Evolutionary conservation across 2,113 vertebrate genomes (phyloP), one percentile per base, ranked within the genome.

Genomic region (Indicator maculatus): DNA sequence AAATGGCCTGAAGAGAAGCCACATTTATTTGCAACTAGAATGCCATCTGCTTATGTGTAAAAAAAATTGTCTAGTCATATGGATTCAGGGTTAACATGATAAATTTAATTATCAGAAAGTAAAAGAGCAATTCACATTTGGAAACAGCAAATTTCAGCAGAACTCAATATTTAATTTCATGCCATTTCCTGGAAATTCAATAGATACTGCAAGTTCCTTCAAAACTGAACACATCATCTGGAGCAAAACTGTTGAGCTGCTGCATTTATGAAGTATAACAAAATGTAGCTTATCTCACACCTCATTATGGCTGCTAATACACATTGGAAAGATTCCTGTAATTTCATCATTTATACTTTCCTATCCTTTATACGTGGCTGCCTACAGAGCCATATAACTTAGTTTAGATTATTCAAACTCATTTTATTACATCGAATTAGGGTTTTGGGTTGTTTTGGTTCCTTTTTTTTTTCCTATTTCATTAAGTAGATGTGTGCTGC

Each of bases 101-200:
- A 18, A 50, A 78, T 72, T 88, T 89, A 67, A 91, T 81, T 86
- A 81, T 64, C 15, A 3, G n/a, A 36, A 91, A 66, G n/a, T 28
- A 95, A 96, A 94, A 95, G 73, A 93, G 86, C 90, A 95, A 65
- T 80, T 73, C 21, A 2, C 12, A 4, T 56, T 93, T 52, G 81
- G 67, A 89, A 78, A 82, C 9, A 55, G 47, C 17, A 61, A 14
- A 58, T 91, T 89, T 50, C 67, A 89, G 47, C 44, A 86, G 30
- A 88, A 26, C 44, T 81, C 76, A 80, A 5, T 55, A 47, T 64
- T 86, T 61, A 72, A 77, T 79, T 76, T 53, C 64, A n/a, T 89
- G 75, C 28, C n/a, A 12, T 44, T 89, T 78, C 61, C 85, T 79
- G 17, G 14, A 21, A 77, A 75, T 70, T 93, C 77, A 81, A 10